Percentiles rank a stretch among this genome's conserved stretches.
Evolutionary conservation across 2,797 vertebrate genomes (phyloP).

Genomic region (Lagocephalus sceleratus): DNA sequence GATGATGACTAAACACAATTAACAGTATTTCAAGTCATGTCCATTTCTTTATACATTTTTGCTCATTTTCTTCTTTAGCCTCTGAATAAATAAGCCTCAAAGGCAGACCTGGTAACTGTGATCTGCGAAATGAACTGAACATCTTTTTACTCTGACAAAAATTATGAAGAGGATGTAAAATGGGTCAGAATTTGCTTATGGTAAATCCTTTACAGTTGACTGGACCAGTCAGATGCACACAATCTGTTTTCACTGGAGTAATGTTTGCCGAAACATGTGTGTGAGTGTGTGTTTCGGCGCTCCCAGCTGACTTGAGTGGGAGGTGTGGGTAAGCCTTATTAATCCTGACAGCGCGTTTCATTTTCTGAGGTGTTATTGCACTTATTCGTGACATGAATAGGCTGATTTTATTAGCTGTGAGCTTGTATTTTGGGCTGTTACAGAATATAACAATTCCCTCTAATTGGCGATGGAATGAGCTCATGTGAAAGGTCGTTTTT

Average conservation of each 20-base stretch:
- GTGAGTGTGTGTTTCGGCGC: constrained; percentile 5
- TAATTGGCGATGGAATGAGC: constrained; percentile 18
- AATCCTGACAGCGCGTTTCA: constrained; percentile 35
- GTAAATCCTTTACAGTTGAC: constrained; percentile 32
- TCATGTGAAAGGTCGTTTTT: not conserved
- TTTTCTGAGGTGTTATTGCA: constrained; percentile 29
- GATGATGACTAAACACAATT: too few relatives aligned
- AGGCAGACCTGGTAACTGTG: too few relatives aligned
- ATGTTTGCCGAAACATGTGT: constrained; percentile 13
- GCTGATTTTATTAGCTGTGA: constrained; percentile 23
- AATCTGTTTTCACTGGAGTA: constrained; percentile 23
- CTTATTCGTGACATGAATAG: constrained; percentile 30
- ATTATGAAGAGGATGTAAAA: constrained; percentile 29
- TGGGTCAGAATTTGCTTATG: constrained; percentile 16
- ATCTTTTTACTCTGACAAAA: constrained; percentile 10
- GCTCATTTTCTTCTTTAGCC: too few relatives aligned
- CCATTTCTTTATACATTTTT: too few relatives aligned
- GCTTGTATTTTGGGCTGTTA: constrained; percentile 4
- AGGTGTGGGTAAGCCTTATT: constrained; percentile 35
- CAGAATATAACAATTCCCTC: constrained; percentile 13
- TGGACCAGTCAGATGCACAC: constrained; percentile 20
- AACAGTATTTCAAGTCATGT: too few relatives aligned
- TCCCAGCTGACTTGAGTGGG: constrained; percentile 19
- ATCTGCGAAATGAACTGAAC: too few relatives aligned
- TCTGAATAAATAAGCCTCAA: too few relatives aligned